phyloP scores from a whole-genome alignment of 2,888 invertebrate genomes.

The Gerosis bhagava region DNA sequence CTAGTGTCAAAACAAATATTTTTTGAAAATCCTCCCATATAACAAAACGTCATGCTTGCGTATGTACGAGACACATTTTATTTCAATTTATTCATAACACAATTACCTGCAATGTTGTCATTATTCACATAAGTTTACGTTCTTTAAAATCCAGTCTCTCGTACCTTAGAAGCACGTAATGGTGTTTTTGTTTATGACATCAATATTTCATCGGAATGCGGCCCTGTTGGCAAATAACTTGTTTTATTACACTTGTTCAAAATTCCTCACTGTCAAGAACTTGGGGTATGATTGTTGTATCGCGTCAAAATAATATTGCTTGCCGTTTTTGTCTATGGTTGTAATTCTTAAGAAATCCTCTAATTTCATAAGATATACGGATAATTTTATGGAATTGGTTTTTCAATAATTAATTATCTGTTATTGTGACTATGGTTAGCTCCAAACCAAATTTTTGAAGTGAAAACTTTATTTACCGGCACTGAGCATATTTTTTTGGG shows the following conservation, averaged over 20 bases:
- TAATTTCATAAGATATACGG: too few relatives aligned
- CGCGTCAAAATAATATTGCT: conserved; percentile 11
- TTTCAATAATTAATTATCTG: too few relatives aligned
- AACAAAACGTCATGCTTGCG: too few relatives aligned
- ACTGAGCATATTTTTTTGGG: too few relatives aligned
- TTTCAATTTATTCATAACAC: conserved; percentile 18
- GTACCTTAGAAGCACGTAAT: conserved; percentile 13
- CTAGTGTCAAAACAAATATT: too few relatives aligned
- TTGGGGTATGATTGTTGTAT: background rate
- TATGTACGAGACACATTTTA: conserved; percentile 11
- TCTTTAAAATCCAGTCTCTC: conserved; percentile 24
- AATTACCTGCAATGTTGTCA: conserved; percentile 10
- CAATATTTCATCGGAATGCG: conserved; percentile 26
- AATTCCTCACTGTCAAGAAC: conserved; percentile 9
- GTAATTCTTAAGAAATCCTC: too few relatives aligned
- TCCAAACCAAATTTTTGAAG: too few relatives aligned
- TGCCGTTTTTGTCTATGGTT: too few relatives aligned
- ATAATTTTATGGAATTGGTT: too few relatives aligned
- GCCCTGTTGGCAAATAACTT: conserved; percentile 26
- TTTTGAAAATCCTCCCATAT: too few relatives aligned
- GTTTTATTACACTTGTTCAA: conserved; percentile 12
- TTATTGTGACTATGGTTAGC: too few relatives aligned
- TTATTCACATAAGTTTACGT: conserved; percentile 16
- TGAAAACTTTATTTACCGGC: too few relatives aligned
- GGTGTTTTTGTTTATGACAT: conserved; percentile 27